Evolutionary conservation across 2,113 vertebrate species (phyloP), one percentile per base, ranked within the genome.

Genomic region (Sorex fumeus): DNA sequence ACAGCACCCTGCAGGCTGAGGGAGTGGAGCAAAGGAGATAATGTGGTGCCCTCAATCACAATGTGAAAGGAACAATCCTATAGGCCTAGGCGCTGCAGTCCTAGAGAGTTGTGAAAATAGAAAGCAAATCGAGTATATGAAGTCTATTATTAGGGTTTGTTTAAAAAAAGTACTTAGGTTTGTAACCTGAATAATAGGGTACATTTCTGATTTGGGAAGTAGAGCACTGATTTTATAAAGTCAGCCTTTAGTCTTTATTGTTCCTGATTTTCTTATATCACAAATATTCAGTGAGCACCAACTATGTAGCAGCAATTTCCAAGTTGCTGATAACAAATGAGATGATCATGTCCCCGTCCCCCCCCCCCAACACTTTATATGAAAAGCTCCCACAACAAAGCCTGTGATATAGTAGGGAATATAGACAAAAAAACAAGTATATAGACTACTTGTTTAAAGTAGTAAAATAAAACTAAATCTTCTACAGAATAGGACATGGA

Each of bases 101-200:
- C 32, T 18, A 60, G 57, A 60, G 57, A 60, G 21, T 13, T 60
- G 57, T 3, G 6, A 60, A 19, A 60, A 60, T 21, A 60, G 57
- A 60, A 60, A 60, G 57, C 18, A 60, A 60, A 23, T 21, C 19
- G 21, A 60, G 57, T 8, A 19, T 60, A 3, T 60, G 18, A 60
- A 8, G 19, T 60, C 57, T 60, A 60, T 23, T 23, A 21, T 19
- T 21, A 21, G 57, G 57, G 18, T 60, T 60, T 60, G 19, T 60
- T 60, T 60, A 36, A 79, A 79, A 10, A 8, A 43, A 88, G 32
- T 71, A 16, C 25, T 62, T 53, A 76, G 15, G 34, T 32, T 91
- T 91, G 87, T 32, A 89, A 9, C 10, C 16, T 78, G 16, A 94
- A 74, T 60, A 32, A 84, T 78, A 10, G 4, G 66, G 27, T 66